These are phyloP conservation scores for Luidia sarsii DNA, from an alignment of 53 echinoderm and acorn worm genomes.

Conservation along the genomic window DNA sequence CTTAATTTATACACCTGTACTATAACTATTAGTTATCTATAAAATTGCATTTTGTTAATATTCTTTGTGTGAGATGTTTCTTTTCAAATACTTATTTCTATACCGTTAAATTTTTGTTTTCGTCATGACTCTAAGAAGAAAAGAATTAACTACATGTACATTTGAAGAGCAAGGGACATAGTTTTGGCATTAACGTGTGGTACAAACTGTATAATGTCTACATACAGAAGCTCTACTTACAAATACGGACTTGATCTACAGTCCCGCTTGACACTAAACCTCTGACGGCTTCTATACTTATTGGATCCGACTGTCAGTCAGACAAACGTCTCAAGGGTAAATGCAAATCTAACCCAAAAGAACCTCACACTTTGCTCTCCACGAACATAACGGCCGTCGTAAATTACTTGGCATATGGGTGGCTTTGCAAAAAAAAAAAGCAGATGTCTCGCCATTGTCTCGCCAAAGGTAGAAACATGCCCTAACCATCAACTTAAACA, in stretches of 20 bases:
- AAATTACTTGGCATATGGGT: too few species aligned
- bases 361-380: too few species aligned
- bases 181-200: not conserved
- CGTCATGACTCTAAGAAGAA: not conserved
- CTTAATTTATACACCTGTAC: conserved; percentile 31
- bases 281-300: too few species aligned
- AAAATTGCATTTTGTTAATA: conserved; percentile 41
- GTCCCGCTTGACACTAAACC: too few species aligned
- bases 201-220: not conserved
- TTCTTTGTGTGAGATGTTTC: conserved; percentile 30
- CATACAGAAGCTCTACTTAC: not conserved
- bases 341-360: too few species aligned
- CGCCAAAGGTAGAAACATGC: too few species aligned
- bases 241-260: not conserved
- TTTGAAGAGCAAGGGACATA: not conserved
- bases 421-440: too few species aligned
- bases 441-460: too few species aligned
- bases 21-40: conserved; percentile 18
- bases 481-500: too few species aligned
- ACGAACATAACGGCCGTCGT: too few species aligned
- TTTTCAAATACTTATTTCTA: conserved; percentile 2
- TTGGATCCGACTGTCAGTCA: too few species aligned
- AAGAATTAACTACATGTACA: not conserved
- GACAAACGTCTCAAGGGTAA: too few species aligned
- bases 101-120: not conserved